Evolutionary conservation across 2,888 invertebrate species (phyloP), one percentile per base, ranked within the genome.

Genomic region (Lepas anatifera): DNA sequence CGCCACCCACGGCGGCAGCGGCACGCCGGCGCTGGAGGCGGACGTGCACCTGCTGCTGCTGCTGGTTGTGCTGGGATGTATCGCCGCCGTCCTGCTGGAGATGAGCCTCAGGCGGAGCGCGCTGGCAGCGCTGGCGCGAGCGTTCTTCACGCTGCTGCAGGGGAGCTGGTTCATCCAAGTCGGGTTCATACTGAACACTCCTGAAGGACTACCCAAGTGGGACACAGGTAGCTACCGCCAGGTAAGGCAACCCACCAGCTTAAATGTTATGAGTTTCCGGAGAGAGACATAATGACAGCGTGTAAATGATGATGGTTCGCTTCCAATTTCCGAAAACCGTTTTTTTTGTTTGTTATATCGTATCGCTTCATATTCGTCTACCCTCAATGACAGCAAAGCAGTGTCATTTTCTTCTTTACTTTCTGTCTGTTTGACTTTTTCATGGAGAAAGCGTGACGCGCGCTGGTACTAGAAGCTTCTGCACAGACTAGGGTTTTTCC

Each of bases 121-220:
- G 11, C 68, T 81, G 43, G 75, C 79, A 4, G 77, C 80, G 0
- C 72, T 83, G 58, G 73, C 77, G 16, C 74, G 83, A 63, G 73
- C 78, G 16, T 81, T 79, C 72, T 80, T 81, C 70, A 76, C 79
- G 0, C 72, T 82, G n/a, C 76, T 83, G 11, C 83, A 84, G 76
- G 83, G 83, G n/a, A 80, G 81, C 3, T 84, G 83, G 83, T 83
- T 83, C 76, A 81, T 78, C 76, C 81, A 81, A 72, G 79, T 83
- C 16, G 83, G 80, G 1, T 81, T 81, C 76, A 81, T 83, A 71
- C 76, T 83, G 32, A 82, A 83, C 75, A 80, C 81, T 43, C 83
- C 83, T 7, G 50, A 73, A 18, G 76, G 76, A 0, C 35, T 32
- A 35, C 32, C 8, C 35, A 8, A 7, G 22, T 58, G 35, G 35